These are phyloP conservation scores for Caenorhabditis sp. DNA, from an alignment of 2,888 invertebrate species.

Conservation along the genomic window DNA sequence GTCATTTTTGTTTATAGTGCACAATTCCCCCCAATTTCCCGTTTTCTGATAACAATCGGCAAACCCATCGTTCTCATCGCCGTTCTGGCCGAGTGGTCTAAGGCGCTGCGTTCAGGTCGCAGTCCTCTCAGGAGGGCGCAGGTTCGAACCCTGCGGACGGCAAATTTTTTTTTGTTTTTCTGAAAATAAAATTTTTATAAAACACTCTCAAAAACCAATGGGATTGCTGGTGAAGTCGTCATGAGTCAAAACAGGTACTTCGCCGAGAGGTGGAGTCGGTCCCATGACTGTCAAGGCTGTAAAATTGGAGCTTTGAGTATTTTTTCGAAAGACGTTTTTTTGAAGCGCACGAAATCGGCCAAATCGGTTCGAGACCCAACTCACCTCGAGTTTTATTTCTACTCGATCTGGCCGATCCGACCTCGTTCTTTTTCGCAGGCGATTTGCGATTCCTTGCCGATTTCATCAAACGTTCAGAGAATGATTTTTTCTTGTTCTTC, in stretches of 20 bases:
- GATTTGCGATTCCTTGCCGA: background rate
- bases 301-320: background rate
- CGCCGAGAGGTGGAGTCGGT: background rate
- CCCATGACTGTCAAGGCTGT: background rate
- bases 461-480: background rate
- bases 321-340: too few species aligned
- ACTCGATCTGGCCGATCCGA: background rate
- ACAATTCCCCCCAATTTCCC: conserved; percentile 8
- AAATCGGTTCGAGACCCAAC: background rate
- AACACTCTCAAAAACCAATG: background rate
- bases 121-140: conserved; percentile 75
- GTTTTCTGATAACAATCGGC: conserved; percentile 10
- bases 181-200: background rate
- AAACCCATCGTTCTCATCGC: conserved; percentile 12
- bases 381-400: background rate
- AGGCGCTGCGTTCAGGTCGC: conserved; percentile 83
- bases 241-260: background rate
- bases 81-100: conserved; percentile 79
- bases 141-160: conserved; percentile 60
- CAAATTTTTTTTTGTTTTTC: conserved; percentile 22
- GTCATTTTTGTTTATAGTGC: background rate
- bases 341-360: too few species aligned
- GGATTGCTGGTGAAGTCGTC: background rate
- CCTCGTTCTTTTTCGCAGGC: background rate
- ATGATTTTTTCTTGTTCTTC: background rate